These are phyloP conservation scores for Amblyraja radiata DNA, from an alignment of 2,797 vertebrate species.

Conservation along the genomic window DNA sequence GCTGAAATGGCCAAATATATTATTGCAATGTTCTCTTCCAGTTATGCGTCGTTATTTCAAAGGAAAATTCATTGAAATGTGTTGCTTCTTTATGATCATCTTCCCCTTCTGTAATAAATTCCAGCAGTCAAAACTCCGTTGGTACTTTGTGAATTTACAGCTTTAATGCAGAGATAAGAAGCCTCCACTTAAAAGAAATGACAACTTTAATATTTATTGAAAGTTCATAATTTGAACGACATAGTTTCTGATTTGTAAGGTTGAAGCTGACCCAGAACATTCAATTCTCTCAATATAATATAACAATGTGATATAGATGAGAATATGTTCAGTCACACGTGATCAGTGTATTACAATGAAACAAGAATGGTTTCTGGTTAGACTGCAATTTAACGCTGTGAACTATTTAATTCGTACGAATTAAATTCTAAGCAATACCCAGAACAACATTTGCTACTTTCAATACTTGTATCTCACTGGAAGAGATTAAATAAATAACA, in stretches of 20 bases:
- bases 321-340: background rate
- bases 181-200: background rate
- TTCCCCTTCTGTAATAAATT: background rate
- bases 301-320: background rate
- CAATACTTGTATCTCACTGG: no score
- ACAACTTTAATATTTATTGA: background rate
- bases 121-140: background rate
- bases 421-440: background rate
- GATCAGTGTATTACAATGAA: background rate
- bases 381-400: background rate
- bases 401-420: background rate
- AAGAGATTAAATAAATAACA: background rate
- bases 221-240: background rate
- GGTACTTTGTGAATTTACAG: background rate
- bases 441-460: background rate
- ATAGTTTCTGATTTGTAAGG: background rate
- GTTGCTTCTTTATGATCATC: background rate
- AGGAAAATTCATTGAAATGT: background rate
- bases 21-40: conserved; percentile 21
- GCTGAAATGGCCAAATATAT: conserved; percentile 53
- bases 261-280: background rate
- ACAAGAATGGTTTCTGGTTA: background rate
- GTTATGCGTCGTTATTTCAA: background rate
- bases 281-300: background rate
- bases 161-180: background rate